These are phyloP conservation scores for Mycteria americana DNA, from an alignment of 2,797 vertebrate genomes.

Conservation along the genomic window DNA sequence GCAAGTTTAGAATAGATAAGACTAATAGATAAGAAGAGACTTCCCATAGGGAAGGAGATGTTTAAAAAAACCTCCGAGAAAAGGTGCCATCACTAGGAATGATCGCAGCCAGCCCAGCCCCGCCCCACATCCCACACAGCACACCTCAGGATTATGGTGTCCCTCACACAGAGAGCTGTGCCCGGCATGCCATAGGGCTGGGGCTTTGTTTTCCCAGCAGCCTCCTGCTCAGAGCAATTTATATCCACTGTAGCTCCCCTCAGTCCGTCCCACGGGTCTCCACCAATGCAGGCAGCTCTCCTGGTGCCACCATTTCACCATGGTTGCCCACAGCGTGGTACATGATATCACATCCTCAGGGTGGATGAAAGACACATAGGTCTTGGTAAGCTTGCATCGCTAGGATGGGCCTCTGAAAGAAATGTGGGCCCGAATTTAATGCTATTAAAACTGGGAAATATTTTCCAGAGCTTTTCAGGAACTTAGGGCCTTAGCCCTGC, in stretches of 20 bases:
- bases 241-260: background rate
- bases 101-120: background rate
- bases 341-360: background rate
- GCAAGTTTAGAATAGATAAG: background rate
- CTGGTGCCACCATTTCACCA: background rate
- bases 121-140: background rate
- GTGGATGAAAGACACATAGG: background rate
- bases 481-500: background rate
- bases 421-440: background rate
- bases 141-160: background rate
- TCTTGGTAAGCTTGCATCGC: background rate
- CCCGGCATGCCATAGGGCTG: background rate
- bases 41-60: background rate
- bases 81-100: background rate
- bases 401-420: background rate
- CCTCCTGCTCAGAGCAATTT: background rate
- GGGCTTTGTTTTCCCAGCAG: background rate
- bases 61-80: background rate
- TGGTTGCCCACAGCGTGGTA: background rate
- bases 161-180: background rate
- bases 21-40: background rate
- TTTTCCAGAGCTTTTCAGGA: background rate
- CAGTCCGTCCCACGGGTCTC: background rate
- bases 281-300: background rate
- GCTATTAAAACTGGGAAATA: background rate